Conservation (phyloP, 2,797 vertebrate species). For the Morelia viridis region DNA sequence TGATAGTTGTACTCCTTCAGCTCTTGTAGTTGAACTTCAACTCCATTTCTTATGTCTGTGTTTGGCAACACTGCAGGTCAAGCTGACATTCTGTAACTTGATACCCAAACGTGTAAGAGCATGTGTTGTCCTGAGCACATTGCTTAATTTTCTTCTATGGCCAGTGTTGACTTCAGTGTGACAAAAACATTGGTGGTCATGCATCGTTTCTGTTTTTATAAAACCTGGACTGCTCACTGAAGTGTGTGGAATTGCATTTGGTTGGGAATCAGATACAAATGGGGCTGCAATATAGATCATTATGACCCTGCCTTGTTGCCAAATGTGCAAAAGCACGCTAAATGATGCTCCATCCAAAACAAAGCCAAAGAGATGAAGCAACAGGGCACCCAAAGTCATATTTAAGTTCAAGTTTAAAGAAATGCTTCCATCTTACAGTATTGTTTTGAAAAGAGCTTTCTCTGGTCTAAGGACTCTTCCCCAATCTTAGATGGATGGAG, state of each 20-base stretch:
- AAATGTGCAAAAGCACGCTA: not conserved
- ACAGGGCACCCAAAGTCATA: not conserved
- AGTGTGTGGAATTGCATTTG: not conserved
- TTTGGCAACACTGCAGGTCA: not conserved
- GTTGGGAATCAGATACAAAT: not conserved
- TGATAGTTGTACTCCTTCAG: not conserved
- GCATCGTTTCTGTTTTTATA: not conserved
- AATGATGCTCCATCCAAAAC: not conserved
- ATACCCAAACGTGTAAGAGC: not conserved
- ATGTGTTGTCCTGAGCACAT: not conserved
- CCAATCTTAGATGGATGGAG: not conserved
- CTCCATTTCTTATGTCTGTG: not conserved
- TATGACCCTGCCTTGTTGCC: slow-evolving; percentile 8
- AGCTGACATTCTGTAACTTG: not conserved
- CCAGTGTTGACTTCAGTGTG: not conserved
- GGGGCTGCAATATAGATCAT: not conserved
- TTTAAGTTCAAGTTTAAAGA: not conserved
- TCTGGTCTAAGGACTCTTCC: not conserved
- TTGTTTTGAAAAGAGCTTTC: not conserved
- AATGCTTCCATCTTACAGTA: not conserved
- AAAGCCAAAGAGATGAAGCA: not conserved
- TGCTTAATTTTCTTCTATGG: slow-evolving; percentile 15
- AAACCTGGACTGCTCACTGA: slow-evolving; percentile 3
- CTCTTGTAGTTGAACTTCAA: not conserved
- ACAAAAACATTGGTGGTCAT: not conserved